These are phyloP conservation scores for Psilanteris sp. DNA, from an alignment of 1,140 invertebrate species.

Conservation along the genomic window DNA sequence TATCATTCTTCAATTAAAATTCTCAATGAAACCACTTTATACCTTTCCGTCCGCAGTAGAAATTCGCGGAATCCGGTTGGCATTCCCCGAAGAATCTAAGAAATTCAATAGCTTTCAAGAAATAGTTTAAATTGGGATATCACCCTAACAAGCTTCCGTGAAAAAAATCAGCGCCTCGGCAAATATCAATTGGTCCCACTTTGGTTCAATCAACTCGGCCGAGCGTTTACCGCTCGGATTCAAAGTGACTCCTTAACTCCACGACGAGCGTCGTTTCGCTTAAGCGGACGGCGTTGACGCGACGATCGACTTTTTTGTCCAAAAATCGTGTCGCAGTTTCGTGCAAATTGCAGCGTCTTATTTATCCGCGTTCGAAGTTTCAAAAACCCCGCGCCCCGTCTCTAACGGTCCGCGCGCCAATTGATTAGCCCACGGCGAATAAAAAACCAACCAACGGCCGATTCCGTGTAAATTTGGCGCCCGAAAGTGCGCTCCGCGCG, in stretches of 20 bases:
- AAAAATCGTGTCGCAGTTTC: too few relatives aligned
- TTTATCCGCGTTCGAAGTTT: too few relatives aligned
- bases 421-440: conserved; percentile 37
- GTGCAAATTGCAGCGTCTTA: too few relatives aligned
- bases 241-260: too few relatives aligned
- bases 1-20: conserved; percentile 54
- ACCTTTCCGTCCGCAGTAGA: conserved; percentile 2
- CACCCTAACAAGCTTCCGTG: conserved; percentile 24
- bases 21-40: conserved; percentile 44
- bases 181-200: conserved; percentile 3
- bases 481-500: conserved; percentile 25
- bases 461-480: conserved; percentile 43
- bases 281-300: too few relatives aligned
- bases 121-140: conserved; percentile 41
- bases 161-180: conserved; percentile 14
- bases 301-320: too few relatives aligned
- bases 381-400: too few relatives aligned
- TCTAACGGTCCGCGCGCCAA: conserved; percentile 32
- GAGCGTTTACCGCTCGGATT: too few relatives aligned
- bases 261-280: too few relatives aligned
- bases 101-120: conserved; percentile 25
- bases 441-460: conserved; percentile 33
- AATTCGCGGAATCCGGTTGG: conserved; percentile 36
- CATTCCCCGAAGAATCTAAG: conserved; percentile 31
- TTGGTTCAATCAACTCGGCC: conserved; percentile 1